Evolutionary conservation across 2,113 vertebrate genomes (phyloP), one percentile per base, ranked within the genome.

Genomic region (Gnathonemus longibarbis): DNA sequence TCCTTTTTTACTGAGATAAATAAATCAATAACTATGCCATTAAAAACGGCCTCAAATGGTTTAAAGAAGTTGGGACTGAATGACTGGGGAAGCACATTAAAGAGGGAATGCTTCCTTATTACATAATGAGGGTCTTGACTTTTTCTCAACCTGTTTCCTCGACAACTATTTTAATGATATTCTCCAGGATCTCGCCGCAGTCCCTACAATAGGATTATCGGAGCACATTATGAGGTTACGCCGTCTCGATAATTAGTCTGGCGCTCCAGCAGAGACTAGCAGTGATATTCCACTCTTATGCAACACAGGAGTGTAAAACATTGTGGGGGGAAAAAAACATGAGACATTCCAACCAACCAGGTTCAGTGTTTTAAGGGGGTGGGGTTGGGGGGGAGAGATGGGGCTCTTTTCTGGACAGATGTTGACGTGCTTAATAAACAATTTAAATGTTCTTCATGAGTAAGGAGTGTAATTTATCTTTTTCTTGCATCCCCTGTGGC

Each of bases 111-210:
- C 35, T 50, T 53, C 50, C 48, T 87, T 49, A 31, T 87, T 56
- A 35, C 27, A 87, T 87, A 87, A 87, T 87, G 50, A 87, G 48
- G 85, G 49, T 35, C 85, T 53, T 87, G 85, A 56, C 48, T 87
- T 87, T 87, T 87, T 48, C 31, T 87, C 31, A 39, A n/a, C 50
- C 85, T 53, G 49, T 87, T 87, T 53, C 85, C 27, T 31, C 85
- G 27, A 87, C n/a, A 48, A 87, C 49, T 53, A 15, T 56, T 87
- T 87, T 53, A 87, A 87, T 87, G 84, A 86, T 86, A 86, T 87
- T 87, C 48, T 53, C n/a, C 85, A 50, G n/a, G 27, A 53, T 87
- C n/a, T 53, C 31, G 3, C n/a, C 50, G 13, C 27, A 87, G 85
- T 35, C 85, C n/a, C n/a, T 19, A 52, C 85, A 87, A 53, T 31